A percentile compares a stretch with the other conserved stretches of the same genome.
Conservation (phyloP, 1,140 invertebrate genomes). For the Delia radicum region DNA sequence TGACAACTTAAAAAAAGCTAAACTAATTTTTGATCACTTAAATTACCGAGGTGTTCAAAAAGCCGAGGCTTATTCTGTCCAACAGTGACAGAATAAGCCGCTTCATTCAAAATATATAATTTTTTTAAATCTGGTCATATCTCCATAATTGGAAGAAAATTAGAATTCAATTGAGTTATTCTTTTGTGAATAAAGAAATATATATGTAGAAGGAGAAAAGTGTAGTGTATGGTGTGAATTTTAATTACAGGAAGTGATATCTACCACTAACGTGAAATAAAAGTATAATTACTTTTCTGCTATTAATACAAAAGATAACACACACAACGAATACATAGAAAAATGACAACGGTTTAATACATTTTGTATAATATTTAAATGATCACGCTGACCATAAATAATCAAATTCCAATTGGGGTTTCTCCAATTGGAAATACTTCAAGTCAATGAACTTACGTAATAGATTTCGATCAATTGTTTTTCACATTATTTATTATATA, state of each 20-base stretch:
- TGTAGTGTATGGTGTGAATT: neutral
- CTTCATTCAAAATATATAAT: neutral
- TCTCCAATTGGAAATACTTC: neutral
- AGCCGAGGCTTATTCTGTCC: too few species aligned
- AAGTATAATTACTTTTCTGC: neutral
- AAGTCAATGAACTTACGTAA: neutral
- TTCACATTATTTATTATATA: neutral
- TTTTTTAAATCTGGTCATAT: neutral
- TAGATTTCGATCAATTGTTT: neutral
- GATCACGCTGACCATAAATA: neutral
- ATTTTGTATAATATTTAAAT: conserved; percentile 2
- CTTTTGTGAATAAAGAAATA: too few species aligned
- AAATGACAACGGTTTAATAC: neutral
- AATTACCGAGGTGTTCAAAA: too few species aligned
- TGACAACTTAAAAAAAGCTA: too few species aligned
- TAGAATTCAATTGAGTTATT: neutral
- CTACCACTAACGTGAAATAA: conserved; percentile 16
- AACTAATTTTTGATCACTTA: too few species aligned
- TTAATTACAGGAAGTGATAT: conserved; percentile 22
- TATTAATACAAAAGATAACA: too few species aligned
- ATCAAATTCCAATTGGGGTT: neutral
- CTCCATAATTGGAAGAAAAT: neutral
- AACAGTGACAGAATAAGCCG: too few species aligned
- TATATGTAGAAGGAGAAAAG: too few species aligned
- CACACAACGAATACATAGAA: neutral